Percentiles rank a stretch among this genome's conserved stretches.
phyloP scores from a whole-genome alignment of 2,113 vertebrate genomes.

The Capreolus pygargus region DNA sequence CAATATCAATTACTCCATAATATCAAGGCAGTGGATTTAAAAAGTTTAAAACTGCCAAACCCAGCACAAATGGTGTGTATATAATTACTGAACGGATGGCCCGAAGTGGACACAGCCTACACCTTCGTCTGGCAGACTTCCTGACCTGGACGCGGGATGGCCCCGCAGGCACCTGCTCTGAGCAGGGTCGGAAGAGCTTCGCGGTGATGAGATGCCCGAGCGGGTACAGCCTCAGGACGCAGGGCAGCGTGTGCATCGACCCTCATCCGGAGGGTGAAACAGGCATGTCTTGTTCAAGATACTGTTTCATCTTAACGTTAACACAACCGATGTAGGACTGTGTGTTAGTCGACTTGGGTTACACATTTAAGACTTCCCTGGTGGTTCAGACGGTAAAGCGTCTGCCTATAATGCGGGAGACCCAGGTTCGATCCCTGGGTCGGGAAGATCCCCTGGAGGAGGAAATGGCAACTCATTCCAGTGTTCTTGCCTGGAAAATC shows the following conservation, averaged over 20 bases:
- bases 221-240: fast-evolving
- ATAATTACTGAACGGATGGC: not conserved
- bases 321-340: not conserved
- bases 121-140: not conserved
- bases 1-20: not conserved
- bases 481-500: not conserved
- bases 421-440: not conserved
- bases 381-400: not conserved
- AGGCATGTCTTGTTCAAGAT: no score
- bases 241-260: fast-evolving
- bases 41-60: not conserved
- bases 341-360: not conserved
- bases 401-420: not conserved
- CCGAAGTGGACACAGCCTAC: not conserved
- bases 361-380: not conserved
- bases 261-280: not conserved
- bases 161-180: fast-evolving
- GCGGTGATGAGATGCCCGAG: not conserved
- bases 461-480: not conserved
- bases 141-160: fast-evolving
- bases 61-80: not conserved
- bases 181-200: not conserved
- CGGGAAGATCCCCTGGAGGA: not conserved
- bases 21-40: not conserved
- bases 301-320: not conserved